These are phyloP conservation scores for Sorex araneus DNA, from an alignment of 2,113 vertebrate genomes.

Conservation along the genomic window DNA sequence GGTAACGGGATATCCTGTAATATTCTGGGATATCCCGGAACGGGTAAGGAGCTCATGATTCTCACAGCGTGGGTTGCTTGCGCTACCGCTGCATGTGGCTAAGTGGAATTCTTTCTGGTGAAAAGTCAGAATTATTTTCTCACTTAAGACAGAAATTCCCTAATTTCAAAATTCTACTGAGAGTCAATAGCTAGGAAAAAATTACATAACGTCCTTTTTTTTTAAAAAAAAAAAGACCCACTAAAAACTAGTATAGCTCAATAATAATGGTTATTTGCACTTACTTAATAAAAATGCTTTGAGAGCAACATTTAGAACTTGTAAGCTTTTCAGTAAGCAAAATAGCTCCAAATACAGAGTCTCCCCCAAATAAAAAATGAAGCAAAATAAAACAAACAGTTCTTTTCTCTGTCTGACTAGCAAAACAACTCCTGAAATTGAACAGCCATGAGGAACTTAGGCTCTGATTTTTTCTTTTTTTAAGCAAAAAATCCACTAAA, in stretches of 20 bases:
- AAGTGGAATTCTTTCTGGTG: constrained; percentile 16
- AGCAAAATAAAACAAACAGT: not conserved
- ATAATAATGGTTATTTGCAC: not conserved
- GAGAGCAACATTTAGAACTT: not conserved
- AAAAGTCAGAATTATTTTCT: constrained; percentile 49
- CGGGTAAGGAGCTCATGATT: too few species aligned
- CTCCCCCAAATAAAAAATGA: not conserved
- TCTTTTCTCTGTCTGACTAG: not conserved
- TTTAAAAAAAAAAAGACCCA: not conserved
- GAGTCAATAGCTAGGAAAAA: constrained; percentile 35
- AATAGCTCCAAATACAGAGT: not conserved
- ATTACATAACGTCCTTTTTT: not conserved
- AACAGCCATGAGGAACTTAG: not conserved
- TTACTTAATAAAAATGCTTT: constrained; percentile 32
- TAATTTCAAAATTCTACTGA: constrained; percentile 43
- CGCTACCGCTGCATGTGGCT: not conserved
- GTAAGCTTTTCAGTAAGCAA: not conserved
- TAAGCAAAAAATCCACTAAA: not conserved
- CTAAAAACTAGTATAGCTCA: not conserved
- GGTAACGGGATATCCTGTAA: too few species aligned
- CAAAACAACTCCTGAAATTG: not conserved
- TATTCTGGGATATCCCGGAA: not conserved
- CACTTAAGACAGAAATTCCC: not conserved
- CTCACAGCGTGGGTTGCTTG: not conserved
- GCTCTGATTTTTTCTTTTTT: not conserved